Percentiles rank a stretch among this genome's conserved stretches.
Conservation (phyloP, 2,797 vertebrate species). For the Jordanella pulchra region DNA sequence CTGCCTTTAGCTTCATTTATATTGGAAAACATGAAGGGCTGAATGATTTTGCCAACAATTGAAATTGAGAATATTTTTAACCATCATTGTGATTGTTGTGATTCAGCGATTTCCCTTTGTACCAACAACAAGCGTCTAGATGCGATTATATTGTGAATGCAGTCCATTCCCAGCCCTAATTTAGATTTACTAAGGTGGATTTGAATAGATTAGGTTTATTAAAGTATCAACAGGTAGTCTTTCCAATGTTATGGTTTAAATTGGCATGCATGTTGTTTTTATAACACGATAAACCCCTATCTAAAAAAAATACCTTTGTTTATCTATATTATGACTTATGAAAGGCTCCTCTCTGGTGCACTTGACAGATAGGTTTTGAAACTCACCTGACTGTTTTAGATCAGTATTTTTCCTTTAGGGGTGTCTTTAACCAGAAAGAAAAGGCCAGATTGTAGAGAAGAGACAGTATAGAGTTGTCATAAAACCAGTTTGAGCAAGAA, state of each 20-base stretch:
- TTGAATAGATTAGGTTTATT: neutral
- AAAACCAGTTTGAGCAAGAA: constrained; percentile 68
- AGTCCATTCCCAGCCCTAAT: no score
- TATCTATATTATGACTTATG: constrained; percentile 7
- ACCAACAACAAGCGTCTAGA: no score
- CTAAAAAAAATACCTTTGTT: neutral
- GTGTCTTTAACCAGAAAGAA: constrained; percentile 6
- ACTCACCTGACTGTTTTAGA: neutral
- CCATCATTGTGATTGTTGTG: no score
- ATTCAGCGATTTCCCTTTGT: no score
- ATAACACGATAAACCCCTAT: neutral
- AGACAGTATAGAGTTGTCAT: constrained; percentile 52
- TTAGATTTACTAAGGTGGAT: neutral
- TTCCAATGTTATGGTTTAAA: neutral
- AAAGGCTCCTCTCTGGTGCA: constrained; percentile 13
- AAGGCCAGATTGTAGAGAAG: constrained; percentile 35
- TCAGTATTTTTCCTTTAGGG: constrained; percentile 3
- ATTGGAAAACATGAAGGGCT: no score
- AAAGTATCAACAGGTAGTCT: neutral
- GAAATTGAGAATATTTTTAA: no score
- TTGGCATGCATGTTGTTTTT: neutral
- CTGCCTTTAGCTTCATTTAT: no score
- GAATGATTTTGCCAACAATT: no score
- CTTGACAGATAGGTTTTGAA: constrained; percentile 10
- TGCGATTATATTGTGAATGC: no score